phyloP scores from a whole-genome alignment of 2,888 invertebrate genomes.

The Druceiella hillmani region DNA sequence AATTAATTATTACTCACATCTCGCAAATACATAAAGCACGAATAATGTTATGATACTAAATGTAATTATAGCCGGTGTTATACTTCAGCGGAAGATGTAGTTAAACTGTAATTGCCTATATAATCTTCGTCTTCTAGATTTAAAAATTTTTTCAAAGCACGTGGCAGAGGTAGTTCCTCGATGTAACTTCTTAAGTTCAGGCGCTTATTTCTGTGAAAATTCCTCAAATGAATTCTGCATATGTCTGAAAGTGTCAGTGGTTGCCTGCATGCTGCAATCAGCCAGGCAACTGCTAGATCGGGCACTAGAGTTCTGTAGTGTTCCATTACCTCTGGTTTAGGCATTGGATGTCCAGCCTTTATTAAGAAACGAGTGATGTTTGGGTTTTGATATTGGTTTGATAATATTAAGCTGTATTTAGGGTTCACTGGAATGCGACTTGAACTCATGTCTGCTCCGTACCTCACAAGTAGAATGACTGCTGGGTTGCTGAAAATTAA shows the following conservation, averaged over 20 bases:
- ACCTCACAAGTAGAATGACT: slow-evolving; percentile 52
- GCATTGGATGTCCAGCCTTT: slow-evolving; percentile 38
- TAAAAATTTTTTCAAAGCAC: slow-evolving; percentile 50
- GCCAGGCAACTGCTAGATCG: slow-evolving; percentile 36
- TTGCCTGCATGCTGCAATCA: slow-evolving; percentile 37
- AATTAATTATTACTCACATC: too few species aligned
- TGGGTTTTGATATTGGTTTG: slow-evolving; percentile 36
- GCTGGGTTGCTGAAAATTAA: slow-evolving; percentile 46
- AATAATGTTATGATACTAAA: too few species aligned
- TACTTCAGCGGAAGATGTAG: too few species aligned
- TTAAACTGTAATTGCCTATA: too few species aligned
- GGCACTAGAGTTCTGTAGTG: slow-evolving; percentile 24
- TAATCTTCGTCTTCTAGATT: slow-evolving; percentile 48
- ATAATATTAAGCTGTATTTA: slow-evolving; percentile 52
- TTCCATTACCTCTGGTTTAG: slow-evolving; percentile 20
- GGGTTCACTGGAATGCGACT: slow-evolving; percentile 50
- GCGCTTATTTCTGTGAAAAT: slow-evolving; percentile 29
- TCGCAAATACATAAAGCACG: too few species aligned
- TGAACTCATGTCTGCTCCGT: slow-evolving; percentile 59
- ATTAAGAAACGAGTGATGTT: slow-evolving; percentile 36
- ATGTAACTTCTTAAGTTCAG: slow-evolving; percentile 40
- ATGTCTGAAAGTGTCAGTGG: slow-evolving; percentile 51
- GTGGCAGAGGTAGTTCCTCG: slow-evolving; percentile 48
- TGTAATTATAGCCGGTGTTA: too few species aligned
- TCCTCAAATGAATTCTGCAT: slow-evolving; percentile 52